These are phyloP conservation scores for Hydraecia micacea DNA, from an alignment of 2,888 invertebrate genomes.

Conservation along the genomic window DNA sequence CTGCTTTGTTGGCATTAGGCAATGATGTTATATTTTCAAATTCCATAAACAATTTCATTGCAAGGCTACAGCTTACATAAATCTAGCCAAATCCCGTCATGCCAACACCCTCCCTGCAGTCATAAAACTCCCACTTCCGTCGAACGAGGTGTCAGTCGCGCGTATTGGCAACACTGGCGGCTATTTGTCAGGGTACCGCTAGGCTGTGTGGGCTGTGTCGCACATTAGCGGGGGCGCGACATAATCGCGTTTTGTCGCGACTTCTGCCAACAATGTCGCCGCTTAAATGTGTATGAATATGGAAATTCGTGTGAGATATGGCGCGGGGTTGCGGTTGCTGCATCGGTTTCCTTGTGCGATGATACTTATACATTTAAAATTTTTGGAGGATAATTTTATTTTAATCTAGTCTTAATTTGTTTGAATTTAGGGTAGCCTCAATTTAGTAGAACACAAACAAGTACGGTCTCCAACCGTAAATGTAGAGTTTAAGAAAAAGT, in stretches of 20 bases:
- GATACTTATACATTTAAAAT: background rate
- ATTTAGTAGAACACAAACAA: background rate
- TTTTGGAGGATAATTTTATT: background rate
- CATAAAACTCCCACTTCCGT: constrained; percentile 48
- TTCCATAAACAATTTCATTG: background rate
- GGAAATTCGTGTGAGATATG: constrained; percentile 50
- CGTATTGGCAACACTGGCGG: constrained; percentile 42
- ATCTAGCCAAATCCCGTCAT: constrained; percentile 19
- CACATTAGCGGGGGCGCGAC: constrained; percentile 59
- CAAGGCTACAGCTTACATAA: constrained; percentile 22
- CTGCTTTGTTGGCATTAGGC: background rate
- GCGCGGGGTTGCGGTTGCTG: background rate
- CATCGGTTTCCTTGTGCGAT: background rate
- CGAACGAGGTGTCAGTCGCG: constrained; percentile 20
- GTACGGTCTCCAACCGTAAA: background rate
- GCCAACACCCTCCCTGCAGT: constrained; percentile 29
- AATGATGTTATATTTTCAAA: background rate
- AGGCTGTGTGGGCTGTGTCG: constrained; percentile 37
- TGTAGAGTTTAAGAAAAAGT: too few species aligned
- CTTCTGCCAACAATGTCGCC: constrained; percentile 48
- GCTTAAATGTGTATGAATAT: constrained; percentile 45
- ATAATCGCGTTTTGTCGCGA: constrained; percentile 54
- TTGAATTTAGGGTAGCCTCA: background rate
- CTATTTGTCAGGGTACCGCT: constrained; percentile 32
- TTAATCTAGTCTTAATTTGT: background rate